Percentiles rank a stretch among this genome's conserved stretches.
Conservation (phyloP, 2,113 vertebrate species). For the Serranochromis macrocephalus region DNA sequence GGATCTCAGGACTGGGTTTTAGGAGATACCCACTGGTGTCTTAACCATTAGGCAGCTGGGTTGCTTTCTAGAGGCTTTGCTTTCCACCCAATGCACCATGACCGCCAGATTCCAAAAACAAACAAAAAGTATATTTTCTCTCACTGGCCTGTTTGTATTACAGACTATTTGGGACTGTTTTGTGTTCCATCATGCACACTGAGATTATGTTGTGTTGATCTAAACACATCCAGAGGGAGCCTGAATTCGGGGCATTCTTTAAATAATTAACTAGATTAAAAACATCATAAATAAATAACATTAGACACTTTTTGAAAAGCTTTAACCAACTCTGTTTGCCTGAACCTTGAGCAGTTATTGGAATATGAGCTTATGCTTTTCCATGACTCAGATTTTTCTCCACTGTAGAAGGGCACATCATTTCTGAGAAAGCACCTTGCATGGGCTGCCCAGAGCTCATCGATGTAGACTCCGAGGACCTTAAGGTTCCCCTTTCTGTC, state of each 20-base stretch:
- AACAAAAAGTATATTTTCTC: background rate
- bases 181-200: background rate
- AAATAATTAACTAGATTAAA: background rate
- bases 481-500: slow-evolving; percentile 66
- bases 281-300: background rate
- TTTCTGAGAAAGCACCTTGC: slow-evolving; percentile 24
- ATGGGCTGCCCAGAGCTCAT: slow-evolving; percentile 74
- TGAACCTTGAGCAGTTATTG: background rate
- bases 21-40: background rate
- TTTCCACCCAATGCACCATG: background rate
- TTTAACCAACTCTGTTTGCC: background rate
- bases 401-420: slow-evolving; percentile 5
- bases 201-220: background rate
- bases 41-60: background rate
- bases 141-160: background rate
- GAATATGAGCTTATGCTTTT: background rate
- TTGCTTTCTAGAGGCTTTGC: background rate
- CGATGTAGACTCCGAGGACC: slow-evolving; percentile 29
- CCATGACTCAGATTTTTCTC: background rate
- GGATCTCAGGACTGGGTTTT: background rate
- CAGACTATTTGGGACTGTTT: background rate
- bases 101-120: background rate
- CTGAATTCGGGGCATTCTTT: background rate
- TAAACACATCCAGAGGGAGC: background rate
- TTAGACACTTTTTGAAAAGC: background rate